Conservation (phyloP, 2,797 vertebrate genomes). For the Rachycentron canadum region DNA sequence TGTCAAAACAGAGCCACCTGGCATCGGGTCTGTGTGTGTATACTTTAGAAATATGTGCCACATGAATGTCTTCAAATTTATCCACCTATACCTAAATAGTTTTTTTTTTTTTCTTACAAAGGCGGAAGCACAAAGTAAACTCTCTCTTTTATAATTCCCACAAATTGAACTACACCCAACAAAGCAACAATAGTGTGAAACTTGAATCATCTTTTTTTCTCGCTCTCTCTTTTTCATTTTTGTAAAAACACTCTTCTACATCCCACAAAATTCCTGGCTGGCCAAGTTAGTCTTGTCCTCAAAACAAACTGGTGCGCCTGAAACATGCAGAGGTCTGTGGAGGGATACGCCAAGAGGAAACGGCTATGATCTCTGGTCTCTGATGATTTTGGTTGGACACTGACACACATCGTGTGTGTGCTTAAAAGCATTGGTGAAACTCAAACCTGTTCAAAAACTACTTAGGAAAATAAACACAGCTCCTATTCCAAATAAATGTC, state of each 20-base stretch:
- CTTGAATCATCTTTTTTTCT: constrained; percentile 19
- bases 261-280: constrained; percentile 55
- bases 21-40: constrained; percentile 13
- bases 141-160: constrained; percentile 3
- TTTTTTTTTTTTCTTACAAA: constrained; percentile 24
- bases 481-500: constrained; percentile 76
- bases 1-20: constrained; percentile 50
- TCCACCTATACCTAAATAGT: constrained; percentile 7
- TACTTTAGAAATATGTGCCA: not conserved
- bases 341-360: constrained; percentile 66
- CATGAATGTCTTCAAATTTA: constrained; percentile 30
- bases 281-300: constrained; percentile 46
- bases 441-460: constrained; percentile 77
- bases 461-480: constrained; percentile 78
- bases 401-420: constrained; percentile 60
- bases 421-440: constrained; percentile 76
- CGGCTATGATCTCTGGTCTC: constrained; percentile 49
- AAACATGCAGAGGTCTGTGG: constrained; percentile 54
- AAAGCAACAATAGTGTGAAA: constrained; percentile 30
- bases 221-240: constrained; percentile 22
- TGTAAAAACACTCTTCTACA: constrained; percentile 26
- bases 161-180: constrained; percentile 17
- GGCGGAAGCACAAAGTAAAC: not conserved
- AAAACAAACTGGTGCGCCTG: constrained; percentile 62
- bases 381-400: constrained; percentile 73